phyloP scores from a whole-genome alignment of 2,888 invertebrate genomes.

The Amiota mariae region DNA sequence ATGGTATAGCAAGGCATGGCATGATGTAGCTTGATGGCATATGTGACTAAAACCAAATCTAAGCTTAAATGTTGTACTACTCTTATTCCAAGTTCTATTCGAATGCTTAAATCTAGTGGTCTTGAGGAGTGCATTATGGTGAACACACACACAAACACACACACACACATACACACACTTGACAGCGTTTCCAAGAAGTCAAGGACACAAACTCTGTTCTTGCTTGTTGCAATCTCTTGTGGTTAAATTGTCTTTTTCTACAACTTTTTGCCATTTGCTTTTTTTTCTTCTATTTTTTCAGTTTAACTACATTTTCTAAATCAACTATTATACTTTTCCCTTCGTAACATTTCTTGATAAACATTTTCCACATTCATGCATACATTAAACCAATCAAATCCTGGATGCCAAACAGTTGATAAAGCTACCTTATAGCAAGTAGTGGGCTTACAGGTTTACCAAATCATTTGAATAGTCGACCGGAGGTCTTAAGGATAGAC shows the following conservation, averaged over 20 bases:
- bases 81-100: background rate
- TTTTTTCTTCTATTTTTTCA: too few relatives aligned
- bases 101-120: too few relatives aligned
- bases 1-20: too few relatives aligned
- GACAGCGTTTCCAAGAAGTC: conserved; percentile 17
- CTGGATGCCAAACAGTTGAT: conserved; percentile 27
- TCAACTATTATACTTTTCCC: background rate
- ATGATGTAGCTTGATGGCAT: background rate
- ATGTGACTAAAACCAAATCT: background rate
- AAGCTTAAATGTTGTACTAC: conserved; percentile 1
- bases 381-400: conserved; percentile 32
- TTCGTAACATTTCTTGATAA: background rate
- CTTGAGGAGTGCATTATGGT: too few relatives aligned
- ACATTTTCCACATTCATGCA: conserved; percentile 27
- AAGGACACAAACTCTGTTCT: conserved; percentile 14
- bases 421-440: background rate
- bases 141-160: conserved; percentile 11
- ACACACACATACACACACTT: too few relatives aligned
- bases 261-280: background rate
- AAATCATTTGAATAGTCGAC: conserved; percentile 4
- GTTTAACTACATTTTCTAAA: background rate
- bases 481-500: background rate
- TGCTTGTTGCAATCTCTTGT: conserved; percentile 7
- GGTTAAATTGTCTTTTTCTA: conserved; percentile 1
- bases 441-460: background rate